Conservation (phyloP, 2,797 vertebrate genomes). For the Molossus molossus region DNA sequence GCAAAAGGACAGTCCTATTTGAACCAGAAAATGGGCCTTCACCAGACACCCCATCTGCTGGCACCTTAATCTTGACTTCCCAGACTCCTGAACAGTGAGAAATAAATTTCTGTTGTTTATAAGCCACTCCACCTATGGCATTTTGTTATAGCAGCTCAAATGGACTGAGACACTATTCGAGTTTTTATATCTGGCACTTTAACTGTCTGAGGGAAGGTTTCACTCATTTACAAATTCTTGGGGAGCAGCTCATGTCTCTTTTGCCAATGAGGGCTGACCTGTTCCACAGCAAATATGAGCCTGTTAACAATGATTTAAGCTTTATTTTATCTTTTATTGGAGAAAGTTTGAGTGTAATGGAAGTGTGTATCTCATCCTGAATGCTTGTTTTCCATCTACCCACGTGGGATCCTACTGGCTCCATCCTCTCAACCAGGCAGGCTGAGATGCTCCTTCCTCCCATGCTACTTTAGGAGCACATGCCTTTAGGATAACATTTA, state of each 20-base stretch:
- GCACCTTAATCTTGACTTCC: not conserved
- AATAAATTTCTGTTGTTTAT: not conserved
- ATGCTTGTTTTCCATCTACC: not conserved
- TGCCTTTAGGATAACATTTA: slow-evolving; percentile 5
- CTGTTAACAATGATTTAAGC: not conserved
- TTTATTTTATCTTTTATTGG: not conserved
- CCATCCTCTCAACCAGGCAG: no score
- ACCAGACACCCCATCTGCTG: not conserved
- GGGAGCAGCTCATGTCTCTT: not conserved
- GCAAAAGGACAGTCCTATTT: not conserved
- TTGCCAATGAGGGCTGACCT: not conserved
- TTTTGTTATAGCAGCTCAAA: not conserved
- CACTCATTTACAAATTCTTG: not conserved
- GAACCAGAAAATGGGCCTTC: not conserved
- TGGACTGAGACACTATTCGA: not conserved
- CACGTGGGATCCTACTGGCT: not conserved
- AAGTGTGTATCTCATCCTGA: not conserved
- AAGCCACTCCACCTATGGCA: not conserved
- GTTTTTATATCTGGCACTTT: not conserved
- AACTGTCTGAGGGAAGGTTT: not conserved
- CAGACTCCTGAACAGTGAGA: not conserved
- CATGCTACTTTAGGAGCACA: not conserved
- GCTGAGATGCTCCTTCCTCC: not conserved
- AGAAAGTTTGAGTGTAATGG: not conserved
- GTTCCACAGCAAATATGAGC: not conserved